These are phyloP conservation scores for Corella eumyota DNA, from an alignment of 23 tunicate genomes.

Conservation along the genomic window DNA sequence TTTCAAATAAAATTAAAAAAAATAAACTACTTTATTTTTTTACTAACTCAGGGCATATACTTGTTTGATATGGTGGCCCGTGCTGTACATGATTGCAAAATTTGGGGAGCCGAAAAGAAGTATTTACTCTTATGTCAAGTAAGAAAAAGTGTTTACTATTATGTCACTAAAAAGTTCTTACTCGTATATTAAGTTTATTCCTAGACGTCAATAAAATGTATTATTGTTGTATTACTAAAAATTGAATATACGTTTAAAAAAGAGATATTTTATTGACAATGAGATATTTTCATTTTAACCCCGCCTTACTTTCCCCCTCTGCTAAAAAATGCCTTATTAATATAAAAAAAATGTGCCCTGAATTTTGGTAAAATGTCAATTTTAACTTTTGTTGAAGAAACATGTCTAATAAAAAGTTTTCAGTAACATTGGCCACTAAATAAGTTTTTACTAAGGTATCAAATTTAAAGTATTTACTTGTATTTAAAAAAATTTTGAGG, in stretches of 20 bases:
- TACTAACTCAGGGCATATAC: conserved; percentile 51
- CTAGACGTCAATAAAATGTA: too few species aligned
- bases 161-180: too few species aligned
- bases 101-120: conserved; percentile 72
- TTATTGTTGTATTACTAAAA: too few species aligned
- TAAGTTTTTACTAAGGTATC: background rate
- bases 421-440: background rate
- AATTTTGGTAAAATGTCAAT: background rate
- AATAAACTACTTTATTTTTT: too few species aligned
- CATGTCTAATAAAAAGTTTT: background rate
- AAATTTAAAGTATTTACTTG: background rate
- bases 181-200: too few species aligned
- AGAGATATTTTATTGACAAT: too few species aligned
- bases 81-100: conserved; percentile 84
- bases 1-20: too few species aligned
- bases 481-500: background rate
- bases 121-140: conserved; percentile 83
- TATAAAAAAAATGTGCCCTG: too few species aligned
- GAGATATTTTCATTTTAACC: too few species aligned
- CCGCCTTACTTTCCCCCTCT: too few species aligned
- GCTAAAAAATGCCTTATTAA: too few species aligned
- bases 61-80: conserved; percentile 63
- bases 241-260: too few species aligned
- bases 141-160: background rate
- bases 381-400: background rate